Base-by-base conservation (phyloP, 2,888 invertebrate species). In the Drosophila tanythrix region DNA sequence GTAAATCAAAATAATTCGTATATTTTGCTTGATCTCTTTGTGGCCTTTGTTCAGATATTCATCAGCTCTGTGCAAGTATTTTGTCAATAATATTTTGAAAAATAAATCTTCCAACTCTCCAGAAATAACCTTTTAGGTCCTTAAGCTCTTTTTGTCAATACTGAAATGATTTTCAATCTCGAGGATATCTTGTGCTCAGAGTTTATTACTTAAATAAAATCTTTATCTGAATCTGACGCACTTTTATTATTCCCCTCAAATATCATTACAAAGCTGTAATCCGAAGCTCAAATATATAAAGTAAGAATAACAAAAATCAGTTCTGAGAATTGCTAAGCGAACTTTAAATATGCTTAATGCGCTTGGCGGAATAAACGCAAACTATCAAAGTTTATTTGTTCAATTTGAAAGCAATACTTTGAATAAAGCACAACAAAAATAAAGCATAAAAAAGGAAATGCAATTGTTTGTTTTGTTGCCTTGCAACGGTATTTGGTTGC, bases 341-440 rank as follows among this genome's bases (percentile, higher is more conserved):
- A 11, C 15, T 57, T 57, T 29, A 29, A 66, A 58, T 21, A 3
- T n/a, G 56, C 36, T 59, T 50, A 40, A 68, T 63, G 38, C 73
- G 33, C 18, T 43, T 56, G 56, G 15, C 11, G 10, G 18, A 15
- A 62, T 46, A 31, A 60, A 46, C 35, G 53, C 11, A 51, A 56
- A 48, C 51, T 31, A n/a, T 25, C n/a, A 11, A 29, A 53, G 27
- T n/a, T 36, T n/a, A 25, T 43, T 63, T 52, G 31, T 33, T 56
- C 59, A 18, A 59, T 43, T 53, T 53, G 13, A 56, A 57, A 40
- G 21, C 43, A 38, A 27, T 38, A 59, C 55, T 33, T 38, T 13
- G 38, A n/a, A 7, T 31, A 15, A 48, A 15, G 4, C 15, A n/a
- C 31, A 35, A 5, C 2, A 21, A 27, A 21, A 27, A 15, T 5